Evolutionary conservation across 35 echinoderm and acorn worm species (phyloP).

Genomic region (Apostichopus japonicus): DNA sequence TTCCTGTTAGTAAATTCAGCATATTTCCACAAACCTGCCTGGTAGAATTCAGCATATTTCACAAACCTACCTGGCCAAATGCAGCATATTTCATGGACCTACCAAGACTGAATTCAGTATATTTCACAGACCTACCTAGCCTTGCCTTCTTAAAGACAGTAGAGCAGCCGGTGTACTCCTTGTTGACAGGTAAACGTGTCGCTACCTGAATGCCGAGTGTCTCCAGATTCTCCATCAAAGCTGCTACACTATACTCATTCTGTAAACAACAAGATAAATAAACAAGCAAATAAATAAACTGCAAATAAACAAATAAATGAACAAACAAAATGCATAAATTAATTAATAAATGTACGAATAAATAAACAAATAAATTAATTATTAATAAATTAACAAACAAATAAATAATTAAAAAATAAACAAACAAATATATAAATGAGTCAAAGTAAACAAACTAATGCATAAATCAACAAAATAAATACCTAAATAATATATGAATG

Average conservation of each 20-base stretch:
- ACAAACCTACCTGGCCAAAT: too few species aligned
- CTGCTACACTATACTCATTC: slow-evolving; percentile 13
- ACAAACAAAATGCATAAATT: not conserved
- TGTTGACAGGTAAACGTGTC: not conserved
- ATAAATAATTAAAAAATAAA: not conserved
- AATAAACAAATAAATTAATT: not conserved
- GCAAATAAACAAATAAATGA: not conserved
- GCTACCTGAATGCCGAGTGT: slow-evolving; percentile 32
- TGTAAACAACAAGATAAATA: not conserved
- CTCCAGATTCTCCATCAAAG: slow-evolving; percentile 47
- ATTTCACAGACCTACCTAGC: not conserved
- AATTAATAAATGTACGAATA: not conserved
- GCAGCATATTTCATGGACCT: too few species aligned
- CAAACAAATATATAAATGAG: not conserved
- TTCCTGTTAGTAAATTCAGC: too few species aligned
- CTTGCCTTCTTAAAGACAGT: not conserved
- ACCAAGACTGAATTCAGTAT: too few species aligned
- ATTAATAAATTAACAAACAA: not conserved
- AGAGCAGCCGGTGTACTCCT: slow-evolving; percentile 30
- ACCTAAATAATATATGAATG: not conserved
- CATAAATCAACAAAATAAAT: not conserved
- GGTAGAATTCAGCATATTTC: too few species aligned
- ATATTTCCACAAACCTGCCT: too few species aligned
- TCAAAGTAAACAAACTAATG: not conserved
- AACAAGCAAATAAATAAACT: not conserved